Conservation (phyloP, 2,888 invertebrate genomes). For the Gasteruption jaculator region DNA sequence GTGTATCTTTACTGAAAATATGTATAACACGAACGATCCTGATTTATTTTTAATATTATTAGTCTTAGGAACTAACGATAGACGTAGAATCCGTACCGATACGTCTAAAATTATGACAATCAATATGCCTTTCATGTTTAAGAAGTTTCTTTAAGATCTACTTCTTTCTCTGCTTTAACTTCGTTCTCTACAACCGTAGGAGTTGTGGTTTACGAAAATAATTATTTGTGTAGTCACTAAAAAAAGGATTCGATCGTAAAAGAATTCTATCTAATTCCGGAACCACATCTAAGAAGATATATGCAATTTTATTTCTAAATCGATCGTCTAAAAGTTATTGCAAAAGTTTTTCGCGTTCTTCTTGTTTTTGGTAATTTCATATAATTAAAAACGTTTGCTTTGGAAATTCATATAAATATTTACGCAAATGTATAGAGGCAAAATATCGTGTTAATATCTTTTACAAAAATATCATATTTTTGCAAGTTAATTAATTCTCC, state of each 20-base stretch:
- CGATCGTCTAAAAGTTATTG: background rate
- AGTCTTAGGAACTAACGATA: constrained; percentile 30
- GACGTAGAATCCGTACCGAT: constrained; percentile 25
- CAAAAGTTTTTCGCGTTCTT: background rate
- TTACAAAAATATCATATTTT: background rate
- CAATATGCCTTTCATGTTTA: no score
- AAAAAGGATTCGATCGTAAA: constrained; percentile 6
- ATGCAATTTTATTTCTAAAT: no score
- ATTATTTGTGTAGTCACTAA: no score
- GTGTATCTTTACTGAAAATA: no score
- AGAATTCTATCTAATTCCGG: background rate
- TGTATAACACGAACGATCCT: no score
- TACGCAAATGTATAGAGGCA: constrained; percentile 7
- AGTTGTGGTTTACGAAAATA: no score
- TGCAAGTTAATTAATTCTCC: background rate
- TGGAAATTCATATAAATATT: no score
- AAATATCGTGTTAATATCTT: background rate
- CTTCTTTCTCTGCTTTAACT: no score
- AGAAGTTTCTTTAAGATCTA: constrained; percentile 20
- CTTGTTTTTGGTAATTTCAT: background rate
- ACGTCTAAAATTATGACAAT: constrained; percentile 21
- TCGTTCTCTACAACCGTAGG: no score
- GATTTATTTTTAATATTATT: no score
- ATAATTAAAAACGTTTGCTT: no score
- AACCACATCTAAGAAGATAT: background rate